Evolutionary conservation across 2,888 invertebrate species (phyloP).

Genomic region (Helicoverpa assulta): DNA sequence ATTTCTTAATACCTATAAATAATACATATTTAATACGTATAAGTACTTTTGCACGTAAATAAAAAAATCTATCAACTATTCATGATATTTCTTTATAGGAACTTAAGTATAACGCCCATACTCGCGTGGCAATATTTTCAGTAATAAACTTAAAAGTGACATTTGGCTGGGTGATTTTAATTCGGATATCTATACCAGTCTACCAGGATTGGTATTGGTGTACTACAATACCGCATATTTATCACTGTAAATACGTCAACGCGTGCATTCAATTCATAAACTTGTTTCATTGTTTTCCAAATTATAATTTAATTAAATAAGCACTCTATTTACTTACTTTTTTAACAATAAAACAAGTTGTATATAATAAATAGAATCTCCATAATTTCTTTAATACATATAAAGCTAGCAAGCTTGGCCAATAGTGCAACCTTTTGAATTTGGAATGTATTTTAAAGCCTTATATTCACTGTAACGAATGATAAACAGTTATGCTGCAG

Average conservation of each 20-base stretch:
- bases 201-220: neutral
- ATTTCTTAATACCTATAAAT: constrained; percentile 35
- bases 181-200: neutral
- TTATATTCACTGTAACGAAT: constrained; percentile 13
- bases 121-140: constrained; percentile 17
- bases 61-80: constrained; percentile 37
- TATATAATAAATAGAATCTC: constrained; percentile 17
- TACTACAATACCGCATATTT: neutral
- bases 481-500: constrained; percentile 9
- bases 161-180: too few relatives aligned
- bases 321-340: neutral
- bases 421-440: constrained; percentile 46
- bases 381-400: constrained; percentile 38
- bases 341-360: constrained; percentile 30
- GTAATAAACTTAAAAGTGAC: neutral
- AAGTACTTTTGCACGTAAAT: constrained; percentile 29
- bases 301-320: neutral
- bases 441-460: constrained; percentile 29
- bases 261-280: constrained; percentile 13
- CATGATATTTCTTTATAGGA: constrained; percentile 49
- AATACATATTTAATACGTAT: constrained; percentile 33
- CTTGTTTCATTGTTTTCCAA: constrained; percentile 32
- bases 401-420: constrained; percentile 60
- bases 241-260: constrained; percentile 18
- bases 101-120: constrained; percentile 36